phyloP scores from a whole-genome alignment of 1,140 invertebrate species.

The Micrasema minimum region DNA sequence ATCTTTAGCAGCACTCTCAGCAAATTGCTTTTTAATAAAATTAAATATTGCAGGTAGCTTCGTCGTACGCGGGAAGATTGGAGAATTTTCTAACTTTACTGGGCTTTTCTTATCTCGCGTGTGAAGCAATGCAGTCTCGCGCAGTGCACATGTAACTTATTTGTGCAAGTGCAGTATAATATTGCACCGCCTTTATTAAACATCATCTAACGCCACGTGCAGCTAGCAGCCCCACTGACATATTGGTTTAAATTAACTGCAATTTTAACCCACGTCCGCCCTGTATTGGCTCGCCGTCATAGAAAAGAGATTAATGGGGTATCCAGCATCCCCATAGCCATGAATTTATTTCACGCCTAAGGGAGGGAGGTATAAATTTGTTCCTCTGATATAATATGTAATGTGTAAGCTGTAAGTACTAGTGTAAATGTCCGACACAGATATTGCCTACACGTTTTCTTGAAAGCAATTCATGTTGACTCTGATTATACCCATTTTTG shows the following conservation, averaged over 20 bases:
- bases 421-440: neutral
- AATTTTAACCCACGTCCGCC: constrained; percentile 47
- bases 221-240: constrained; percentile 36
- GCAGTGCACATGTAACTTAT: neutral
- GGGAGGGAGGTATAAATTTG: constrained; percentile 25
- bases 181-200: constrained; percentile 5
- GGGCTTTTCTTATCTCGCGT: neutral
- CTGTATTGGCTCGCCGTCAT: constrained; percentile 49
- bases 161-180: neutral
- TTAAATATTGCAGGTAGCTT: no score
- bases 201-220: constrained; percentile 9
- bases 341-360: constrained; percentile 42
- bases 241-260: constrained; percentile 53
- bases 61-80: no score
- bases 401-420: no score
- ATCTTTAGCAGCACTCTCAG: no score
- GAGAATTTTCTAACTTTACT: no score
- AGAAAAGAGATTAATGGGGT: constrained; percentile 47
- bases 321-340: constrained; percentile 35
- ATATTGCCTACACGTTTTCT: neutral
- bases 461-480: no score
- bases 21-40: no score
- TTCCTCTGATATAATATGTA: neutral
- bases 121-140: neutral
- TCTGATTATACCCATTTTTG: no score